Percentiles rank a stretch among this genome's conserved stretches.
phyloP scores from a whole-genome alignment of 2,888 invertebrate genomes.

The Eristalinus aeneus region DNA sequence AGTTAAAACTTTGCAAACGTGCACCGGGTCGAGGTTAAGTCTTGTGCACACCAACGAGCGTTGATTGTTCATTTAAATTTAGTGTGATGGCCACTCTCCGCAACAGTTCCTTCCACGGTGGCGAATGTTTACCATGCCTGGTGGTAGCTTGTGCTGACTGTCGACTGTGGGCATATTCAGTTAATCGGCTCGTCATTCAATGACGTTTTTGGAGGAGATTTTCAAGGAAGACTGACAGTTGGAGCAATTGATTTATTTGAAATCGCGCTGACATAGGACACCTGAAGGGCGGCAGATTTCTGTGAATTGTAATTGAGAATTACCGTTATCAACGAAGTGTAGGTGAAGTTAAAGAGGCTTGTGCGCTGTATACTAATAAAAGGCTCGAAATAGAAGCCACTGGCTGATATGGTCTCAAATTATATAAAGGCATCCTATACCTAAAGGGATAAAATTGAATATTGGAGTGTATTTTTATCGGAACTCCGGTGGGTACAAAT shows the following conservation, averaged over 20 bases:
- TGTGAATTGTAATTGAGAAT: background rate
- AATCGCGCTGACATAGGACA: background rate
- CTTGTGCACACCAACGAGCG: conserved; percentile 36
- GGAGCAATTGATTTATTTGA: background rate
- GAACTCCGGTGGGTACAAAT: no score
- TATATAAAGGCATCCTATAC: no score
- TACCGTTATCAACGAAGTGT: background rate
- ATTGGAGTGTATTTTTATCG: no score
- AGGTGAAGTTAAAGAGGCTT: background rate
- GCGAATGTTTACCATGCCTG: background rate
- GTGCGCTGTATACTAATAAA: background rate
- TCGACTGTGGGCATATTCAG: conserved; percentile 34
- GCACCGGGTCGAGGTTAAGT: conserved; percentile 56
- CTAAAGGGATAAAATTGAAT: no score
- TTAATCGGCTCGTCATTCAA: conserved; percentile 38
- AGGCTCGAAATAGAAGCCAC: no score
- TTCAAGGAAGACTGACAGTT: background rate
- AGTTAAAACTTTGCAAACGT: conserved; percentile 45
- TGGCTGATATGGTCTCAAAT: no score
- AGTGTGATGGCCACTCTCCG: conserved; percentile 17
- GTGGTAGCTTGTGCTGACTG: background rate
- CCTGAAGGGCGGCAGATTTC: background rate
- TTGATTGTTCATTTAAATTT: conserved; percentile 60
- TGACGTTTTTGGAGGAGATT: background rate
- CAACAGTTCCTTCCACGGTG: background rate